These are phyloP conservation scores for Fopius arisanus DNA, from an alignment of 1,140 invertebrate species.

Conservation along the genomic window DNA sequence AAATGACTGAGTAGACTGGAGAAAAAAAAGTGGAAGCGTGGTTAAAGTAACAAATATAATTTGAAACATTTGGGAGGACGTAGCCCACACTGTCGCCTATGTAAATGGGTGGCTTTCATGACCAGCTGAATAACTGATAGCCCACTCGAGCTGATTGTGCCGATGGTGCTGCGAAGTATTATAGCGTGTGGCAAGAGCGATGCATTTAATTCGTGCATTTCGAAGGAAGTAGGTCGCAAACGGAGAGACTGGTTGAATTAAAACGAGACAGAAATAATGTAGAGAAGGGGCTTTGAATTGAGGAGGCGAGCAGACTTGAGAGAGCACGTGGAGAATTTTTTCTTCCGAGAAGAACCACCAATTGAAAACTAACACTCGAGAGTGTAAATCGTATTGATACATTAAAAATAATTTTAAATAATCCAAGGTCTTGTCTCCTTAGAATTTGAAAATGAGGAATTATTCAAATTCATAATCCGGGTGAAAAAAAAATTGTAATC, in stretches of 20 bases:
- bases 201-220: constrained; percentile 36
- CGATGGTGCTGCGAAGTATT: constrained; percentile 19
- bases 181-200: constrained; percentile 20
- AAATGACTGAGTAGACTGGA: no score
- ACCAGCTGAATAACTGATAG: constrained; percentile 37
- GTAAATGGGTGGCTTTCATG: constrained; percentile 33
- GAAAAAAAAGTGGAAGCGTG: constrained; percentile 13
- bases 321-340: not conserved
- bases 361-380: not conserved
- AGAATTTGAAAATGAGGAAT: no score
- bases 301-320: constrained; percentile 3
- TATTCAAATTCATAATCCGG: no score
- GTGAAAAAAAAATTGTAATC: no score
- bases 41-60: constrained; percentile 28
- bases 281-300: not conserved
- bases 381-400: not conserved
- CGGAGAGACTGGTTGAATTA: not conserved
- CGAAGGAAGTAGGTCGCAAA: constrained; percentile 30
- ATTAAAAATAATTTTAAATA: no score
- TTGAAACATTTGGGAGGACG: constrained; percentile 26
- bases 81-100: constrained; percentile 28
- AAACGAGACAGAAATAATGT: constrained; percentile 18
- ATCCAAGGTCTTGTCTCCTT: no score
- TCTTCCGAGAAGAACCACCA: not conserved
- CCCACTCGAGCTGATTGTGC: constrained; percentile 30